Percentiles rank a stretch among this genome's conserved stretches.
Evolutionary conservation across 1,140 invertebrate genomes (phyloP).

Genomic region (Melipona quadrifasciata): DNA sequence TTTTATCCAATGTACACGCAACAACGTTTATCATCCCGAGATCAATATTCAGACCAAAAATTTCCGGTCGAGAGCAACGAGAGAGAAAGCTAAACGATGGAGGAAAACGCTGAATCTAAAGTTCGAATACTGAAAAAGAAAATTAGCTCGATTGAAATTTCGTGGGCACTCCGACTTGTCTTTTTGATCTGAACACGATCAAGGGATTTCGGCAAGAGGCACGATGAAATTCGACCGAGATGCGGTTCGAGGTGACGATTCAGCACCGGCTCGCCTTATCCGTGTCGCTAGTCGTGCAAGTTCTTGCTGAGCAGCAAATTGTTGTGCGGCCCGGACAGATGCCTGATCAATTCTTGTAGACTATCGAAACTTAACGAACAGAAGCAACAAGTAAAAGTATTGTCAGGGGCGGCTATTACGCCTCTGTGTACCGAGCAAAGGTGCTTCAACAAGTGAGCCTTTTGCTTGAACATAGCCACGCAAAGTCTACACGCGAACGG

Average conservation of each 20-base stretch:
- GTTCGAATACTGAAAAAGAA: constrained; percentile 4
- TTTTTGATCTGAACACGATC: background rate
- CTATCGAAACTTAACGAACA: constrained; percentile 92
- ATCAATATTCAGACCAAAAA: constrained; percentile 12
- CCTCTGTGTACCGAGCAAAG: constrained; percentile 93
- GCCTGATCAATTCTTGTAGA: constrained; percentile 90
- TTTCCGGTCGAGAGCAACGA: background rate
- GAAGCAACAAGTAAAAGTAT: constrained; percentile 92
- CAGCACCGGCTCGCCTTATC: constrained; percentile 70
- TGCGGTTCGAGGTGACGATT: constrained; percentile 19
- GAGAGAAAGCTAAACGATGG: too few species aligned
- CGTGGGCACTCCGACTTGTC: background rate
- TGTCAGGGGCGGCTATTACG: constrained; percentile 88
- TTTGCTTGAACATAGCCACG: constrained; percentile 94
- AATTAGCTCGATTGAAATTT: background rate
- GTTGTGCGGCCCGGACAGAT: constrained; percentile 92
- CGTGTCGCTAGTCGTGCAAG: constrained; percentile 85
- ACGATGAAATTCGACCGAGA: background rate
- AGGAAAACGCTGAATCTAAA: background rate
- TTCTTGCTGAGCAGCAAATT: constrained; percentile 93
- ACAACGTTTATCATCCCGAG: background rate
- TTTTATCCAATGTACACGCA: too few species aligned
- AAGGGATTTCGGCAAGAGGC: background rate
- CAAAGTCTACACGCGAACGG: constrained; percentile 93
- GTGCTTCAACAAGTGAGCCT: constrained; percentile 92